A percentile compares a stretch with the other conserved stretches of the same genome.
Evolutionary conservation across 2,888 invertebrate genomes (phyloP).

Genomic region (Hybos culiciformis): DNA sequence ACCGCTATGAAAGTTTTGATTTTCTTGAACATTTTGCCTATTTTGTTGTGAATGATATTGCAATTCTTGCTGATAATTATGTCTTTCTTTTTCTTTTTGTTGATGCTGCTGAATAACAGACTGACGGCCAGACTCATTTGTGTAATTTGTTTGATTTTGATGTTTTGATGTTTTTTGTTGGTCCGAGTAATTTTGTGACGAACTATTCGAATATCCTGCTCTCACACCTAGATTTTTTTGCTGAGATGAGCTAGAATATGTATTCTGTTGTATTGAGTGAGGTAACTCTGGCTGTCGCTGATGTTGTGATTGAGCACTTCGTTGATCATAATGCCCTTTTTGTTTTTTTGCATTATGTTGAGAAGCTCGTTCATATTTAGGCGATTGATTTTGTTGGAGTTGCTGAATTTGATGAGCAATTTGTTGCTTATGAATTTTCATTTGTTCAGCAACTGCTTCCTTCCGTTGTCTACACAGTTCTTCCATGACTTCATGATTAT

Average conservation of each 20-base stretch:
- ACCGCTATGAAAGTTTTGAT: too few relatives aligned
- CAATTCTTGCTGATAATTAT: too few relatives aligned
- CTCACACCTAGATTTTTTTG: background rate
- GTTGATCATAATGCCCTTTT: background rate
- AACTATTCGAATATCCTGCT: too few relatives aligned
- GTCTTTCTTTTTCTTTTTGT: too few relatives aligned
- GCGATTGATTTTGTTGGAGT: background rate
- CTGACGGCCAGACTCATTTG: background rate
- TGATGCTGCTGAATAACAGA: too few relatives aligned
- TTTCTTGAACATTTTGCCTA: too few relatives aligned
- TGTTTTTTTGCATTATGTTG: background rate
- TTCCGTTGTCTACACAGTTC: slow-evolving; percentile 39
- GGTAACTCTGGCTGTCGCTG: background rate
- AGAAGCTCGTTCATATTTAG: background rate
- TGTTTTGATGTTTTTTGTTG: too few relatives aligned
- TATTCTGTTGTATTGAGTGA: background rate
- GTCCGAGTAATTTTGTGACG: too few relatives aligned
- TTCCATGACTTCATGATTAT: slow-evolving; percentile 85
- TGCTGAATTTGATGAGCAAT: slow-evolving; percentile 11
- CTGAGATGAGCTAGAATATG: background rate
- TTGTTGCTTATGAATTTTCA: slow-evolving; percentile 12
- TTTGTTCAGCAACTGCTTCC: slow-evolving; percentile 22
- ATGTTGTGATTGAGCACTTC: background rate
- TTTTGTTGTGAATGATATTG: too few relatives aligned
- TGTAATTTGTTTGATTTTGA: too few relatives aligned